Base-by-base conservation (phyloP, 2,113 vertebrate genomes). In the Chunga burmeisteri region DNA sequence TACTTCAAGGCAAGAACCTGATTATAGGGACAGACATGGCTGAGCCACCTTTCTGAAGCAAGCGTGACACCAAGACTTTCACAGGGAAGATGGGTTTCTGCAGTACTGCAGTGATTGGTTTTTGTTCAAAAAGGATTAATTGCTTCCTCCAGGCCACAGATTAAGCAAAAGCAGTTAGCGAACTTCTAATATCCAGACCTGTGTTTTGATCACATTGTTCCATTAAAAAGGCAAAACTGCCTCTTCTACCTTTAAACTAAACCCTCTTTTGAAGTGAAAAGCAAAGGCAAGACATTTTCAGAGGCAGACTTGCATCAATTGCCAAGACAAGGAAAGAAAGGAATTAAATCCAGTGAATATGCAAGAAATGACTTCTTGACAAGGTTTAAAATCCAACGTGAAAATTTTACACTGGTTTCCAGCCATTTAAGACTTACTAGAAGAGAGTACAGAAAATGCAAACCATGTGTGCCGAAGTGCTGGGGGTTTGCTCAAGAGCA, bases 401-500 rank as follows among this genome's bases (percentile, higher is more conserved):
- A 92, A 90, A 78, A 87, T 88, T 73, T 88, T 95, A 81, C 89
- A 38, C 79, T 81, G 96, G 86, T 94, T 96, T 97, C 88, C 90
- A 96, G 84, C 86, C 89, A 95, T 87, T 95, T 94, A 56, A 91
- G 91, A 83, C 84, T 95, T 66, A 86, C 90, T 93, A 84, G 89
- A 74, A 73, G 67, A 71, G 96, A 96, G 89, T 23, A 88, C 86
- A 96, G 91, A 88, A 98, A 96, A 96, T 91, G 72, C 68, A 95
- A 96, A 95, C 78, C 84, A 88, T 90, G 71, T 97, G 85, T 86
- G 94, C 62, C 73, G 47, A 77, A 92, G 80, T 73, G 88, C 74
- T 92, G 86, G 56, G 92, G 71, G 59, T 61, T 94, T 96, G 86
- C 93, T 94, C 93, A 93, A 97, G 95, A 97, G 83, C 88, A 96